Evolutionary conservation across 1,140 invertebrate species (phyloP).

Genomic region (Trichomalopsis sarcophagae): DNA sequence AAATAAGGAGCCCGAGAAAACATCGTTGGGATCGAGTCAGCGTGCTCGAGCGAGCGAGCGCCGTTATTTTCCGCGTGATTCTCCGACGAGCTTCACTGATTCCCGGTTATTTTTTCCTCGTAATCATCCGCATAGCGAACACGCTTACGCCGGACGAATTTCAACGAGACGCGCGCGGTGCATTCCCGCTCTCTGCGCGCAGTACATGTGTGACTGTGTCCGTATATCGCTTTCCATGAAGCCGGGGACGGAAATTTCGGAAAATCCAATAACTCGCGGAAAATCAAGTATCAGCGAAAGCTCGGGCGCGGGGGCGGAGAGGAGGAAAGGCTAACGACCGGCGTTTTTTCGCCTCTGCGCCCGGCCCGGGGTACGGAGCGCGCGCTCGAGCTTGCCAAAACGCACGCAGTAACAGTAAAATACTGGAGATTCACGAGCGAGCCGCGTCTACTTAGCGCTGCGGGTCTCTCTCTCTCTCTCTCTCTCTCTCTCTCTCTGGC

Average conservation of each 20-base stretch:
- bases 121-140: neutral
- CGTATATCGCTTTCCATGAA: neutral
- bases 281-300: conserved; percentile 35
- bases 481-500: neutral
- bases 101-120: neutral
- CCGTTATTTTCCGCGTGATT: neutral
- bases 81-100: neutral
- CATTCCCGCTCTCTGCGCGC: no score
- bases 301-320: neutral
- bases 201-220: no score
- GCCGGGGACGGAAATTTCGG: conserved; percentile 4
- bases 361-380: no score
- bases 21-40: neutral
- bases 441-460: conserved; percentile 9
- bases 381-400: conserved; percentile 24
- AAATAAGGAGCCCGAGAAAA: neutral
- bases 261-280: conserved; percentile 43
- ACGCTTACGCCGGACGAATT: neutral
- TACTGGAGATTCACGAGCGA: conserved; percentile 15
- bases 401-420: conserved; percentile 35
- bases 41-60: neutral
- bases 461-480: no score
- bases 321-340: neutral
- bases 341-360: neutral
- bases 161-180: neutral